Percentiles rank a stretch among this genome's conserved stretches.
phyloP scores from a whole-genome alignment of 2,113 vertebrate genomes.

The Microtus pennsylvanicus region DNA sequence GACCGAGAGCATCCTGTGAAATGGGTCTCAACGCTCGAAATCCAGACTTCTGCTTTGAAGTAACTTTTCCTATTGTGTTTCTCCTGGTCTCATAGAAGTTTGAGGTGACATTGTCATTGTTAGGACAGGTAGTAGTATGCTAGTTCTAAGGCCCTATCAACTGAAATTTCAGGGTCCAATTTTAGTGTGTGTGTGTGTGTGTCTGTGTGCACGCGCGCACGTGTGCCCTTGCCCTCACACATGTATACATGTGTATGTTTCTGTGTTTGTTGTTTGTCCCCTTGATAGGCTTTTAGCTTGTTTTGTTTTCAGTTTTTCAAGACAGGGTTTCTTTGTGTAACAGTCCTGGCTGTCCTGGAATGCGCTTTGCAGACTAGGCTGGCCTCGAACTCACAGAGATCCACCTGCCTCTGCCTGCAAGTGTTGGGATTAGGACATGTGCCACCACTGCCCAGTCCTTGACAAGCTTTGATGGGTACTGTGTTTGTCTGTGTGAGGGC shows the following conservation, averaged over 20 bases:
- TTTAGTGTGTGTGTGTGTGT: background rate
- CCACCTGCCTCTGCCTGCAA: no score
- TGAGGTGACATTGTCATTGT: conserved; percentile 33
- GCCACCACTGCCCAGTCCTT: background rate
- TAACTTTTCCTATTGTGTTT: conserved; percentile 5
- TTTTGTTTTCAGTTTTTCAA: no score
- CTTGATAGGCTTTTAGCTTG: background rate
- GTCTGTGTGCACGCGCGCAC: rapidly evolving
- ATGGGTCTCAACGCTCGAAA: background rate
- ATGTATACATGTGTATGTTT: background rate
- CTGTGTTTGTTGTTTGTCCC: background rate
- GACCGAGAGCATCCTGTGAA: background rate
- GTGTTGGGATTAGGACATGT: no score
- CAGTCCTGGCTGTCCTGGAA: no score
- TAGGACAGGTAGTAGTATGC: background rate
- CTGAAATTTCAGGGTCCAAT: conserved; percentile 31
- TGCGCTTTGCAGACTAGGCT: no score
- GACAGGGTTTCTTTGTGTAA: no score
- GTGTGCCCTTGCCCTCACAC: rapidly evolving
- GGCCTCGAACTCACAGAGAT: no score
- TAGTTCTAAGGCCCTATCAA: conserved; percentile 36
- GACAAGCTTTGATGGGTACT: background rate
- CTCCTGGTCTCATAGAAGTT: background rate
- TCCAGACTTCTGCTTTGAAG: background rate
- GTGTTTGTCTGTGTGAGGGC: background rate